Conservation (phyloP, 2,888 invertebrate species). For the Suillia variegata region DNA sequence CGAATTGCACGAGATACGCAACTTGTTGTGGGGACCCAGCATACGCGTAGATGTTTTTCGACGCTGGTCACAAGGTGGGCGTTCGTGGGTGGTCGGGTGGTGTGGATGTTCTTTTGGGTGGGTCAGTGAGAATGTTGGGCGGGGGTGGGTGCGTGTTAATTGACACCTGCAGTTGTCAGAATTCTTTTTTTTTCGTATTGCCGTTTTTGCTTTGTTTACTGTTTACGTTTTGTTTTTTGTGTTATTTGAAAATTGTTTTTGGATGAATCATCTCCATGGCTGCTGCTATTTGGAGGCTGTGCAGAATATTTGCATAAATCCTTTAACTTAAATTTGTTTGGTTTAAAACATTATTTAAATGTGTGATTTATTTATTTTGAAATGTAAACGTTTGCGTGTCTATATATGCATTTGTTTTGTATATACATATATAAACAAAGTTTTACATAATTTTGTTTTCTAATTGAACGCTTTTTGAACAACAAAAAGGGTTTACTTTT, state of each 20-base stretch:
- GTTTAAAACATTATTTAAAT: neutral
- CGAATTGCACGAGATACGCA: slow-evolving; percentile 75
- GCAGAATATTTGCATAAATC: neutral
- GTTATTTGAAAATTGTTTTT: neutral
- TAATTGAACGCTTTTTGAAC: too few relatives aligned
- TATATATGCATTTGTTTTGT: neutral
- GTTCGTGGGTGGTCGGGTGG: neutral
- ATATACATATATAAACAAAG: too few relatives aligned
- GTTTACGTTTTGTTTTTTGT: neutral
- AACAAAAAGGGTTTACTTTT: too few relatives aligned
- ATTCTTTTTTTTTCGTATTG: neutral
- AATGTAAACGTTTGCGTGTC: too few relatives aligned
- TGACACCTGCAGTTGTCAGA: slow-evolving; percentile 12
- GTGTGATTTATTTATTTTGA: slow-evolving; percentile 18
- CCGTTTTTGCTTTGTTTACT: neutral
- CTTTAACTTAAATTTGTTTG: too few relatives aligned
- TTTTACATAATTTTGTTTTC: too few relatives aligned
- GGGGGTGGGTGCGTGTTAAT: neutral
- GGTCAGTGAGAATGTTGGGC: too few relatives aligned
- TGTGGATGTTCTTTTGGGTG: too few relatives aligned
- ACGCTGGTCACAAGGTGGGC: slow-evolving; percentile 88
- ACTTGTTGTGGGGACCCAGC: slow-evolving; percentile 82
- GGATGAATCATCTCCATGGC: neutral
- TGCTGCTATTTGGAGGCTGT: too few relatives aligned
- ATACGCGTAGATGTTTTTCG: slow-evolving; percentile 87